phyloP scores from a whole-genome alignment of 2,888 invertebrate species.

The Tortrix viridana region DNA sequence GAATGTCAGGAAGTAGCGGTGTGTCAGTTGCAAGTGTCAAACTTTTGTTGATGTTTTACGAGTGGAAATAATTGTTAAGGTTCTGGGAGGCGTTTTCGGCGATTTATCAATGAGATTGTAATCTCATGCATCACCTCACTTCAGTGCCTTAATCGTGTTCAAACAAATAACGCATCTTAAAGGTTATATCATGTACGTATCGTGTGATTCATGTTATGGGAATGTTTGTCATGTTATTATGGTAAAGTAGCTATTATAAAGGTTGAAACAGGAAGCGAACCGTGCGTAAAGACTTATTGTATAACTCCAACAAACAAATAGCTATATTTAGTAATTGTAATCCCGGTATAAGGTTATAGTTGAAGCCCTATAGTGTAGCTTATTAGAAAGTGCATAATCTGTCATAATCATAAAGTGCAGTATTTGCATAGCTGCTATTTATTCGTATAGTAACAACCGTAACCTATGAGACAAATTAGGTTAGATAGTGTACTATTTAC shows the following conservation, averaged over 20 bases:
- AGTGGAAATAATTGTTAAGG: slow-evolving; percentile 60
- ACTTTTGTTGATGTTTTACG: slow-evolving; percentile 79
- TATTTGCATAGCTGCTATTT: slow-evolving; percentile 37
- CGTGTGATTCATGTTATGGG: slow-evolving; percentile 76
- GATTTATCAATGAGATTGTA: slow-evolving; percentile 67
- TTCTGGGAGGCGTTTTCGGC: slow-evolving; percentile 51
- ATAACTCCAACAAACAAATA: slow-evolving; percentile 32
- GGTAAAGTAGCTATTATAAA: slow-evolving; percentile 61
- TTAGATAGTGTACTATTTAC: neutral
- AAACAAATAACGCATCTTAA: slow-evolving; percentile 45
- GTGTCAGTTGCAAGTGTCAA: slow-evolving; percentile 59
- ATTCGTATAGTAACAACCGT: neutral
- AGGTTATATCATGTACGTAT: slow-evolving; percentile 60
- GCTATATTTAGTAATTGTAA: slow-evolving; percentile 25
- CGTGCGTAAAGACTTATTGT: slow-evolving; percentile 45
- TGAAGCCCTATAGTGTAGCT: slow-evolving; percentile 54
- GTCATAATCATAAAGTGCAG: slow-evolving; percentile 41
- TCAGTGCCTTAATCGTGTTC: slow-evolving; percentile 48
- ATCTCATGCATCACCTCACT: slow-evolving; percentile 46
- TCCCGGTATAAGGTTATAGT: slow-evolving; percentile 20
- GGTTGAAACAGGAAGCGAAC: slow-evolving; percentile 64
- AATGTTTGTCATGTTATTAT: slow-evolving; percentile 72
- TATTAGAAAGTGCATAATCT: slow-evolving; percentile 43
- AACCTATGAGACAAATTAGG: neutral
- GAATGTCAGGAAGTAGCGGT: slow-evolving; percentile 39